Conservation (phyloP, 2,797 vertebrate genomes). For the Pseudochirops cupreus region DNA sequence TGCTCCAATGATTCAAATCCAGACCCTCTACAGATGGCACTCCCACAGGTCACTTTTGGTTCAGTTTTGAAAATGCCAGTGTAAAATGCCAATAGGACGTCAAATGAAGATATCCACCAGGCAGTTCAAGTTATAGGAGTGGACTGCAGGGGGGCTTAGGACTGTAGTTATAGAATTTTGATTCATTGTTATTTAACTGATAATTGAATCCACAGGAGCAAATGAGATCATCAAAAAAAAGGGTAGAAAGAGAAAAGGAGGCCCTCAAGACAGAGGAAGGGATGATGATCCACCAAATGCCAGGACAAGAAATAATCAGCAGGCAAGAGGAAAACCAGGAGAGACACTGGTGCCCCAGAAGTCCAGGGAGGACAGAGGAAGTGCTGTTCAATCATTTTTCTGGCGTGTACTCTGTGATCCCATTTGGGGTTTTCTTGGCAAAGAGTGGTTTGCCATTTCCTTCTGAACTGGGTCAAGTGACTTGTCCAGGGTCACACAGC, state of each 20-base stretch:
- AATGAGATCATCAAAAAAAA: neutral
- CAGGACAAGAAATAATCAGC: neutral
- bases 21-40: neutral
- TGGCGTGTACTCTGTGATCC: too few species aligned
- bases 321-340: neutral
- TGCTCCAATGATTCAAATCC: neutral
- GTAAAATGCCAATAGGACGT: neutral
- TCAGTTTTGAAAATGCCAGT: neutral
- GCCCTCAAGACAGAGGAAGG: neutral
- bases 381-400: neutral
- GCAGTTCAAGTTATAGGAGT: too few species aligned
- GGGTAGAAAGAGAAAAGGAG: neutral
- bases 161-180: too few species aligned
- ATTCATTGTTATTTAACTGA: neutral
- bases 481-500: too few species aligned
- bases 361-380: neutral
- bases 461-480: too few species aligned
- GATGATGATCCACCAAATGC: neutral
- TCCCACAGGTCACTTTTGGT: neutral
- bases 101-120: neutral
- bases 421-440: too few species aligned
- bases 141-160: too few species aligned
- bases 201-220: neutral
- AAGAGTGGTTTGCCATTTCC: too few species aligned
- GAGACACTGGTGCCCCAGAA: neutral